Conservation (phyloP, 2,888 invertebrate genomes). For the Hedya salicella region DNA sequence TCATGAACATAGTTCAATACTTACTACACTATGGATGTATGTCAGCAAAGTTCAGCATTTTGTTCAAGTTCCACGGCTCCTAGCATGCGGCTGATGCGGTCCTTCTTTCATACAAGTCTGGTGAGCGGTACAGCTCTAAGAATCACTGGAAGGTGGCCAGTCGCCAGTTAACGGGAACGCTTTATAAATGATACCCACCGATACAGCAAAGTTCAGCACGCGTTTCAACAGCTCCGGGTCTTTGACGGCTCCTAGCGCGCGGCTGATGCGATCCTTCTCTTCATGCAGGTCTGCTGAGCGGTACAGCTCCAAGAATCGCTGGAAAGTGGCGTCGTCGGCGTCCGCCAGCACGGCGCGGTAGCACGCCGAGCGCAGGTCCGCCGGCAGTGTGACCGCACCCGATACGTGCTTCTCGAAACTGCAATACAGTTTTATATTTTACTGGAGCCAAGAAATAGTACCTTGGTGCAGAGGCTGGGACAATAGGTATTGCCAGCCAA, state of each 20-base stretch:
- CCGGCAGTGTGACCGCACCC: constrained; percentile 87
- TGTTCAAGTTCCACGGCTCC: no score
- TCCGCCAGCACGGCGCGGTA: constrained; percentile 92
- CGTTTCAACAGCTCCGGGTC: constrained; percentile 89
- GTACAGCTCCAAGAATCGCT: constrained; percentile 92
- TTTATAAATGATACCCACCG: constrained; percentile 82
- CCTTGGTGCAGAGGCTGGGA: no score
- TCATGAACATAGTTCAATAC: no score
- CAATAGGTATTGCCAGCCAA: no score
- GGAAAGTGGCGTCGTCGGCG: constrained; percentile 89
- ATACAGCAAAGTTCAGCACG: constrained; percentile 92
- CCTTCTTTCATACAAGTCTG: no score
- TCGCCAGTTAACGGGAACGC: no score
- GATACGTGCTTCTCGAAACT: constrained; percentile 88
- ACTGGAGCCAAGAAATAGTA: no score
- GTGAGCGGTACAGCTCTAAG: no score
- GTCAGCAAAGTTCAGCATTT: no score
- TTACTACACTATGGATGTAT: no score
- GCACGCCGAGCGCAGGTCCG: constrained; percentile 94
- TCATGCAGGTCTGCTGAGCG: constrained; percentile 95
- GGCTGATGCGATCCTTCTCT: constrained; percentile 95
- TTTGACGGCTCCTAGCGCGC: constrained; percentile 92
- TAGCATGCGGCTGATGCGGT: no score
- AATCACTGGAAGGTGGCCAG: no score
- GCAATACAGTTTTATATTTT: constrained; percentile 1